phyloP scores from a whole-genome alignment of 2,113 vertebrate genomes.

The Cyphomyrus plagiostoma region DNA sequence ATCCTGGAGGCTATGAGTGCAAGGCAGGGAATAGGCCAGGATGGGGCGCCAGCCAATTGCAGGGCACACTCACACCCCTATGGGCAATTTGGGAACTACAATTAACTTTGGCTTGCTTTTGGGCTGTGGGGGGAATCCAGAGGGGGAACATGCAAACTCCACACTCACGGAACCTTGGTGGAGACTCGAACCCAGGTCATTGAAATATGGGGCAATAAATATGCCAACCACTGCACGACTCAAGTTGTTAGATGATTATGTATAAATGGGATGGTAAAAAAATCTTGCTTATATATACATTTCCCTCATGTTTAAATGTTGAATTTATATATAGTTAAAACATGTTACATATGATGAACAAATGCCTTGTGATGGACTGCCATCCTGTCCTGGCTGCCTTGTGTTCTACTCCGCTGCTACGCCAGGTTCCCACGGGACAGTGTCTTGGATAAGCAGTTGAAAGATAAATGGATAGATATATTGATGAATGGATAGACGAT shows the following conservation, averaged over 20 bases:
- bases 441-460: neutral
- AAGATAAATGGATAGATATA: neutral
- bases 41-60: too few species aligned
- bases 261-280: neutral
- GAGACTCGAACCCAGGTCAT: too few species aligned
- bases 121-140: too few species aligned
- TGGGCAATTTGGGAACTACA: too few species aligned
- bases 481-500: neutral
- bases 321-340: neutral
- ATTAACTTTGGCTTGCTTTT: too few species aligned
- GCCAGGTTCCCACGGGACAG: neutral
- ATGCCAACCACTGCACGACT: too few species aligned
- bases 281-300: neutral
- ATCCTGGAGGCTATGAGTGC: too few species aligned
- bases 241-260: neutral
- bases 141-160: too few species aligned
- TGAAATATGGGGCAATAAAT: too few species aligned
- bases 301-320: neutral
- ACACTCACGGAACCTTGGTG: too few species aligned
- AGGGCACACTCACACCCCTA: too few species aligned
- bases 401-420: neutral
- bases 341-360: neutral
- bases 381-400: neutral
- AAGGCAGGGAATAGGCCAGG: too few species aligned
- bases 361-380: neutral